Evolutionary conservation across 2,888 invertebrate genomes (phyloP), one percentile per base, ranked within the genome.

Genomic region (Diploptera punctata): DNA sequence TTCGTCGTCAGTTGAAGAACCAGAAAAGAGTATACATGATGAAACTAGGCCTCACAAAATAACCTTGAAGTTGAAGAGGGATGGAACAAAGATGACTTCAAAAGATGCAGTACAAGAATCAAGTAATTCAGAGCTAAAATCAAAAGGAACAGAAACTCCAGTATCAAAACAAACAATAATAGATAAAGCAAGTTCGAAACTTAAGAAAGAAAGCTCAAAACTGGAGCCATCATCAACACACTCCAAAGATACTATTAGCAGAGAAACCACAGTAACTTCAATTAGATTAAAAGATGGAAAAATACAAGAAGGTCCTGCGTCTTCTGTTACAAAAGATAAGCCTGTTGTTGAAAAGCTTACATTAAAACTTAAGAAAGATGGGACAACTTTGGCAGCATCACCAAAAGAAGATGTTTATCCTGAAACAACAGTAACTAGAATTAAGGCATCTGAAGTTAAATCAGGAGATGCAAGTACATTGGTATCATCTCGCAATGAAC

Each of bases 11-110:
- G 24, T 19, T 21, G 24, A 62, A 38, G 21, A 62, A 18, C 21
- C 18, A 62, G 19, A 43, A 43, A 18, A n/a, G 10, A 21, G 38
- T 44, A 24, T 19, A 38, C 33, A 54, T 3, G 67, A 43, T 52
- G 73, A 44, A 33, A 43, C 38, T 10, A 67, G 57, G 19, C 29
- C 38, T 19, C 70, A 65, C 9, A 73, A 70, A 54, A 57, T 73
- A 18, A 73, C 67, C 10, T 60, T 70, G 26, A 73, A 73, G 57
- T 49, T 73, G 26, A 69, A 75, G 54, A 72, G 72, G 43, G 72
- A 74, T 68, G 44, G 54, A 26, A 47, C 21, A 24, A 62, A 68
- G n/a, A n/a, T n/a, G n/a, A n/a, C n/a, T n/a, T n/a, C n/a, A n/a
- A n/a, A n/a, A n/a, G n/a, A n/a, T n/a, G n/a, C n/a, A n/a, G n/a